A percentile compares a stretch with the other conserved stretches of the same genome.
phyloP scores from a whole-genome alignment of 37 sponge, comb jelly and placozoan genomes.

The Chondrilla cf. caribensis region DNA sequence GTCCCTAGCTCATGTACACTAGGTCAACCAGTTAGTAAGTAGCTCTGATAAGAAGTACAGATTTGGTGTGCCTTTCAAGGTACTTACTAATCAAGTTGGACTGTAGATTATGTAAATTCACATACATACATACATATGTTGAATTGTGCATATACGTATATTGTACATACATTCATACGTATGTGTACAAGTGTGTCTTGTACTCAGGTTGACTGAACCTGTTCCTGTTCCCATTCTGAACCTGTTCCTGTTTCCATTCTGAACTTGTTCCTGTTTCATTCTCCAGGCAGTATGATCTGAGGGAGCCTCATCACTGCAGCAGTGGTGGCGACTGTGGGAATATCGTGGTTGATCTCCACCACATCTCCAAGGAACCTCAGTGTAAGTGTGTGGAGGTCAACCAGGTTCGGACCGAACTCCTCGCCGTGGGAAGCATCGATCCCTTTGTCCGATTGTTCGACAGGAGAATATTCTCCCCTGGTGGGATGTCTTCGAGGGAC shows the following conservation, averaged over 20 bases:
- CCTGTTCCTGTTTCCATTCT: not conserved
- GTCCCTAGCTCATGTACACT: too few relatives aligned
- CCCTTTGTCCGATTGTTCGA: conserved; percentile 86
- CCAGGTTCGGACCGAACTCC: conserved; percentile 68
- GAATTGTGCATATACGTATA: too few relatives aligned
- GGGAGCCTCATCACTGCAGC: conserved; percentile 76
- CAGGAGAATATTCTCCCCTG: conserved; percentile 52
- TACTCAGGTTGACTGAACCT: too few relatives aligned
- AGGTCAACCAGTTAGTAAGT: too few relatives aligned
- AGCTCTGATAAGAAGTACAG: too few relatives aligned
- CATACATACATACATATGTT: too few relatives aligned
- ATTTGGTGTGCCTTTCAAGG: too few relatives aligned
- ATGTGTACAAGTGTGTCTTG: too few relatives aligned
- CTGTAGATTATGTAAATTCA: too few relatives aligned
- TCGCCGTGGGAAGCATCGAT: conserved; percentile 84
- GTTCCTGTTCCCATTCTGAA: too few relatives aligned
- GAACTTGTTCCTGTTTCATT: not conserved
- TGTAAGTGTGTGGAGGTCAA: conserved; percentile 86
- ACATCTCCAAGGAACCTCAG: conserved; percentile 33
- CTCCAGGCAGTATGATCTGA: conserved; percentile 72
- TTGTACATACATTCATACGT: too few relatives aligned
- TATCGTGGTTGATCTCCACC: conserved; percentile 61
- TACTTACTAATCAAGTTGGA: too few relatives aligned
- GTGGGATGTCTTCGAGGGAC: not conserved
- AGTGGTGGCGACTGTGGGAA: conserved; percentile 52